Evolutionary conservation across 92 coral and sea anemone species (phyloP), one percentile per base, ranked within the genome.

Genomic region (Phenganax marumi): DNA sequence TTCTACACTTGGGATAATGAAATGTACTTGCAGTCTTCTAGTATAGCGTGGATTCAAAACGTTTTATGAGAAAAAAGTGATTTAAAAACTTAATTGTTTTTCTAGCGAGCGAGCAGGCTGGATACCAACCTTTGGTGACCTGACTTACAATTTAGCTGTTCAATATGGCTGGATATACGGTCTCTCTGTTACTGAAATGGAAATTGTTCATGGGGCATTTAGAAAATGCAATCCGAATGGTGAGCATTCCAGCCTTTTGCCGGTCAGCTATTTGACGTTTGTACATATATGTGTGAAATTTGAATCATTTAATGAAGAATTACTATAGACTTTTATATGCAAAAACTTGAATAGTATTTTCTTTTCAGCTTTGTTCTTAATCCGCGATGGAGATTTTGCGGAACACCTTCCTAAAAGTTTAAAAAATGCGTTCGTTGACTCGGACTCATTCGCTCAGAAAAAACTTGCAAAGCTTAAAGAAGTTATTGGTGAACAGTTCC

Each of bases 141-240:
- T 95, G 60, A 95, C 98, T 0, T 91, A 95, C 66, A 90, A 95
- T 69, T 87, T 95, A 65, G 97, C 98, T 12, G 96, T 84, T 8
- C 97, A 89, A 21, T 95, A 95, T 86, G 98, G 98, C 19, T 95
- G 98, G 98, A 92, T 95, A 11, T 92, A 92, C 75, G 98, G 98
- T 24, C 85, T 95, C 62, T 95, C 98, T 33, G 85, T 95, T 22
- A 95, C 98, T 68, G 98, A 95, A 80, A 95, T 95, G 98, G 98
- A 95, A 86, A 95, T 95, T 73, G 98, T 95, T 13, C 98, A 95
- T 92, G 98, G 98, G n/a, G 98, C 98, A 10, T 95, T 92, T 61
- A 90, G 98, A 5, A 92, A 88, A 76, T 95, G 98, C 79, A 95
- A 95, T 65, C 98, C 98, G 7, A 95, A 95, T 86, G 98, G 98